Evolutionary conservation across 2,888 invertebrate species (phyloP), one percentile per base, ranked within the genome.

Genomic region (Rotaria magnacalcarata): DNA sequence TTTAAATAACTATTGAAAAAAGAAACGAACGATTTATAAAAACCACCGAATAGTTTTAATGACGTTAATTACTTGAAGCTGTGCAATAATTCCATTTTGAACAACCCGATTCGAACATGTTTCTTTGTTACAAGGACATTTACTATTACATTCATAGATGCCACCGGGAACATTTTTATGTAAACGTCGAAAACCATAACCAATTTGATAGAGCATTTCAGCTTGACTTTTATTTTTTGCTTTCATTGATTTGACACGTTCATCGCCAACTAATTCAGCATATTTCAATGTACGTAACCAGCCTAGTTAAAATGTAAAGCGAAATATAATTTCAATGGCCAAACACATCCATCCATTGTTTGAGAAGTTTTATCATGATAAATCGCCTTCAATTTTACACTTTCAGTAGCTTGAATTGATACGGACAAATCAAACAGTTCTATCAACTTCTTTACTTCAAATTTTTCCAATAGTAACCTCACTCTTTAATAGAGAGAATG

Each of bases 131-230:
- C 98, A 98, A 90, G 94, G 94, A 88, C 91, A 91, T 67, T 89
- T 88, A 2, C 94, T 93, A 91, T 99, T 98, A 90, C 99, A 99
- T 91, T 99, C 98, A 90, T 96, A 99, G 87, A 99, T 95, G 0
- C 91, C 91, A 86, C 47, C 52, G n/a, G 24, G 24, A 74, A 50
- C 34, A 41, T 84, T 84, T 27, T 84, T 75, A 85, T 50, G 52
- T 27, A 47, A 75, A 19, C 52, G n/a, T 27, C 34, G n/a, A 43
- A 47, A 43, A 47, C 47, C 47, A 47, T 80, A 80, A n/a, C 80
- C 80, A 5, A 80, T 1, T 47, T 43, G 47, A 80, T 80, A 47
- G 4, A 80, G 43, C 47, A 80, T 80, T 80, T 80, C 80, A 0
- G 80, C 47, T 47, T 80, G 80, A n/a, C 47, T 47, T n/a, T 80